A percentile compares a stretch with the other conserved stretches of the same genome.
phyloP scores from a whole-genome alignment of 2,888 invertebrate genomes.

The Tenthredo notha region DNA sequence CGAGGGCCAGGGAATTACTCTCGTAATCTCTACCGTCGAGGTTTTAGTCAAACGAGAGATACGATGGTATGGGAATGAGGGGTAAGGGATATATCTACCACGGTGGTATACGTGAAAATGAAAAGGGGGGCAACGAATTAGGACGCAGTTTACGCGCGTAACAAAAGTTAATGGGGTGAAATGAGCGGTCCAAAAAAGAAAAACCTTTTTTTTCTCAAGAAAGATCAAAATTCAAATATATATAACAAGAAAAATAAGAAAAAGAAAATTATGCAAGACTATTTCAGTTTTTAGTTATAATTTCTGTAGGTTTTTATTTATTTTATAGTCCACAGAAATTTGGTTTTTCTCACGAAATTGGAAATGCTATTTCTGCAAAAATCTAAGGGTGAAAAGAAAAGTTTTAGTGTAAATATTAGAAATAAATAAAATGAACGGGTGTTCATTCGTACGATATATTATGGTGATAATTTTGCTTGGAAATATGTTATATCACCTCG shows the following conservation, averaged over 20 bases:
- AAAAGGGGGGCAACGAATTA: slow-evolving; percentile 13
- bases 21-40: slow-evolving; percentile 11
- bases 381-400: no score
- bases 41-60: background rate
- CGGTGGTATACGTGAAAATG: background rate
- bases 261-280: background rate
- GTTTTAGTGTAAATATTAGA: no score
- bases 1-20: slow-evolving; percentile 10
- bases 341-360: no score
- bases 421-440: background rate
- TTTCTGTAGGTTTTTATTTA: no score
- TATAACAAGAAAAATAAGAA: background rate
- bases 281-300: background rate
- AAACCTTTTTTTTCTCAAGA: background rate
- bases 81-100: background rate
- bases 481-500: slow-evolving; percentile 7
- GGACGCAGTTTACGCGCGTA: slow-evolving; percentile 12
- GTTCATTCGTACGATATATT: no score
- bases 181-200: background rate
- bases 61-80: background rate
- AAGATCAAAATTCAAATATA: background rate
- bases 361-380: no score
- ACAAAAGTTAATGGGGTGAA: slow-evolving; percentile 37
- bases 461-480: background rate
- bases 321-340: no score